These are phyloP conservation scores for Cettia cetti DNA, from an alignment of 2,113 vertebrate species.

Conservation along the genomic window DNA sequence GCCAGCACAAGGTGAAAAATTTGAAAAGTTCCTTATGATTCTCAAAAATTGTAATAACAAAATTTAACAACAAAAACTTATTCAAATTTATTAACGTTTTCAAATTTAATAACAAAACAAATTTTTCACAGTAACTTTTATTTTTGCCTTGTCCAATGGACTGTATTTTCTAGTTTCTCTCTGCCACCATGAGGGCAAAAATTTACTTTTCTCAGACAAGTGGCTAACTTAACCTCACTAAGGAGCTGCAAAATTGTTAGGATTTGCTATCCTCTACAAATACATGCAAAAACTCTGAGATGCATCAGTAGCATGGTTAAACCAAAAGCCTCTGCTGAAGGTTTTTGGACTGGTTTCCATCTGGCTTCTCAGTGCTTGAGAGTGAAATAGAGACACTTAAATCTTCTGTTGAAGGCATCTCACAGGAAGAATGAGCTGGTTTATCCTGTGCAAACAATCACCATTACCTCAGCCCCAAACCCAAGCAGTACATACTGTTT, in stretches of 20 bases:
- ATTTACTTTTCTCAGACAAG: neutral
- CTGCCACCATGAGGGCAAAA: neutral
- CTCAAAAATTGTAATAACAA: neutral
- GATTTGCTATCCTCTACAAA: neutral
- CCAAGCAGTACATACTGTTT: neutral
- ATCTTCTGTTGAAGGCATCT: neutral
- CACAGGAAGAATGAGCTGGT: neutral
- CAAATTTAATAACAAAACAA: neutral
- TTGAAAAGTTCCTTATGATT: neutral
- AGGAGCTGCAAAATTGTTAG: neutral
- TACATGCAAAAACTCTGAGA: neutral
- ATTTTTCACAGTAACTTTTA: neutral
- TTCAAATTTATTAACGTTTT: too few species aligned
- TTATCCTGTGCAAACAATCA: neutral
- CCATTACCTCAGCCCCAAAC: neutral
- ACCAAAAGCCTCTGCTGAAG: neutral
- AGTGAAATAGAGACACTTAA: neutral
- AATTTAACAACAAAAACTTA: too few species aligned
- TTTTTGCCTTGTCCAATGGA: neutral
- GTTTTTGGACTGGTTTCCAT: neutral
- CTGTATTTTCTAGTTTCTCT: neutral
- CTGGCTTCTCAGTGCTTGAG: neutral
- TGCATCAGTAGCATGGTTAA: neutral
- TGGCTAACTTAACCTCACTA: neutral
- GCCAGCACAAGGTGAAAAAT: neutral